Base-by-base conservation (phyloP, 2,113 vertebrate genomes). In the Blennius ocellaris region DNA sequence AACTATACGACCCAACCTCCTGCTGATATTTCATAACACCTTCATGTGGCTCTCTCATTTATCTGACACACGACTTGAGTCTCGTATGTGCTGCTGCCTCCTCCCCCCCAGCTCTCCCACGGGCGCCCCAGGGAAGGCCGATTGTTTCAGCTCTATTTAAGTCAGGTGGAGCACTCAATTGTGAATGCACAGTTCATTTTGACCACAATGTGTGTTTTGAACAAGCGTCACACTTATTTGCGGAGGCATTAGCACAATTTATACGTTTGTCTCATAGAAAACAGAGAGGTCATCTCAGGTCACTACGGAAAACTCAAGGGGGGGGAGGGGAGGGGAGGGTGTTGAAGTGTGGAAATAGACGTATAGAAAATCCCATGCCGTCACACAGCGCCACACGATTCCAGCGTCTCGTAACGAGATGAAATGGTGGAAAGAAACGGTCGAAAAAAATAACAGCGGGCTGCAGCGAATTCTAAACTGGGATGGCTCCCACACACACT, bases 361-460 rank as follows among this genome's bases (percentile, higher is more conserved):
- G 36, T 37, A 1, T 41, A 69, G 71, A 73, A 84, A 82, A 78
- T n/a, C 52, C 39, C 41, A 51, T 57, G 15, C 47, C 53, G 58
- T 71, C 63, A 57, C 44, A 71, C 17, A 68, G 44, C 65, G 52
- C 11, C 50, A 51, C 36, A 49, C 37, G 39, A 30, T 49, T 0
- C 2, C 17, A 63, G 63, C 43, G 36, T 44, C 71, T n/a, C 55
- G 63, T 60, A 54, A 69, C 69, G 67, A 50, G 11, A 9, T 11
- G 16, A 67, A 76, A 78, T 37, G 30, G 53, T 6, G 15, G 55
- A 69, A 62, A 51, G 39, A 82, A 64, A 65, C 0, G 2, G 51
- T 67, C 65, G n/a, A n/a, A n/a, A 73, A 54, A 87, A 87, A 87
- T 83, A 84, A 86, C 66, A 74, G 48, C 1, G 60, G 77, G 55